Conservation (phyloP, 2,797 vertebrate species). For the Salarias fasciatus region DNA sequence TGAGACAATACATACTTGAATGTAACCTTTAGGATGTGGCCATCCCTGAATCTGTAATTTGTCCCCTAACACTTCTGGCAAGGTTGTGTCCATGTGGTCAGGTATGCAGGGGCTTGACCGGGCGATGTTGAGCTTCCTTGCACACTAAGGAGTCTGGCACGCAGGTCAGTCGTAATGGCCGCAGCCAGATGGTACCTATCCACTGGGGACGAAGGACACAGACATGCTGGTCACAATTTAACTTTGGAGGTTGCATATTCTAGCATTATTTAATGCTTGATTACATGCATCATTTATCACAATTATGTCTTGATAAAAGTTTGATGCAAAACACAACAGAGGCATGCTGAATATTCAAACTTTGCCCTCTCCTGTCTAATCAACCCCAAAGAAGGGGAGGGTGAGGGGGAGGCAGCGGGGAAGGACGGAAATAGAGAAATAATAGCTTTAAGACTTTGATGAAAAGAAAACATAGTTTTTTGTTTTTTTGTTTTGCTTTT, state of each 20-base stretch:
- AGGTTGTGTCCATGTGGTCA: conserved; percentile 84
- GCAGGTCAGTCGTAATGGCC: conserved; percentile 80
- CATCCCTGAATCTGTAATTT: conserved; percentile 77
- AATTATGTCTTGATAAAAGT: conserved; percentile 88
- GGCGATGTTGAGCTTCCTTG: conserved; percentile 82
- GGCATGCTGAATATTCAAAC: conserved; percentile 81
- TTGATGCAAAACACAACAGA: conserved; percentile 84
- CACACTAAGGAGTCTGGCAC: conserved; percentile 85
- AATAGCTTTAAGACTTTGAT: conserved; percentile 37
- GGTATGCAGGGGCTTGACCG: conserved; percentile 79
- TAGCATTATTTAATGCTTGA: conserved; percentile 85
- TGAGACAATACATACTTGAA: conserved; percentile 22
- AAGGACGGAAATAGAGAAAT: conserved; percentile 20
- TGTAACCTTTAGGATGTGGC: conserved; percentile 54
- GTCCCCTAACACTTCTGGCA: conserved; percentile 82
- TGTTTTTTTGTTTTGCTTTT: conserved; percentile 18
- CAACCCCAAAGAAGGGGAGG: conserved; percentile 62
- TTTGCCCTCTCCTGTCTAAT: conserved; percentile 82
- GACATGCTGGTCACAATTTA: conserved; percentile 82
- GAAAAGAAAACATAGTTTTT: conserved; percentile 21
- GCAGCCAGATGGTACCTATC: conserved; percentile 86
- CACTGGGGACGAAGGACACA: conserved; percentile 81
- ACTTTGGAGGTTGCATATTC: conserved; percentile 86
- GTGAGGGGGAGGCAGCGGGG: conserved; percentile 23
- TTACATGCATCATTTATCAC: conserved; percentile 89